phyloP scores from a whole-genome alignment of 2,888 invertebrate genomes.

The Lepidonotus clava region DNA sequence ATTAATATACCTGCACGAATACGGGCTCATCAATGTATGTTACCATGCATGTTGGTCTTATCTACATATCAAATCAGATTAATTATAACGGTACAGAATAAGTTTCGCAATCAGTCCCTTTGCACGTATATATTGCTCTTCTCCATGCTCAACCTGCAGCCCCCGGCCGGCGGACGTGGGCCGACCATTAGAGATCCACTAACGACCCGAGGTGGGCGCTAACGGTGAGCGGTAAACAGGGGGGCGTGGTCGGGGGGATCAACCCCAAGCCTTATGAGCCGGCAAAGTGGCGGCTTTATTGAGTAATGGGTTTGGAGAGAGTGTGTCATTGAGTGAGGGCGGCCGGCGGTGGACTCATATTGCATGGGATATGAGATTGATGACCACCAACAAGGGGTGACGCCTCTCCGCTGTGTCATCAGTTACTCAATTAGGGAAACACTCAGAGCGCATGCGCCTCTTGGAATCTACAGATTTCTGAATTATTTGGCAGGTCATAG shows the following conservation, averaged over 20 bases:
- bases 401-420: no score
- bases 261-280: neutral
- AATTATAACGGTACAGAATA: neutral
- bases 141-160: neutral
- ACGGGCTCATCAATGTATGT: no score
- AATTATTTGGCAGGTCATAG: neutral
- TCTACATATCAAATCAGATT: no score
- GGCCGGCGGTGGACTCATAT: neutral
- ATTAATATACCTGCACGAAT: no score
- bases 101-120: neutral
- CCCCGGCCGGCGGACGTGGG: neutral
- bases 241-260: neutral
- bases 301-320: neutral
- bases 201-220: neutral
- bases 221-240: neutral
- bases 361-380: constrained; percentile 13
- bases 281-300: neutral
- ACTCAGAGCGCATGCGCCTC: neutral
- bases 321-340: neutral
- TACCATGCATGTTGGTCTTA: no score
- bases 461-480: neutral
- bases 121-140: neutral
- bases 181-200: neutral
- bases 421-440: no score
- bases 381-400: neutral